A percentile compares a stretch with the other conserved stretches of the same genome.
These are phyloP conservation scores for Xyrauchen texanus DNA, from an alignment of 2,113 vertebrate species.

Conservation along the genomic window DNA sequence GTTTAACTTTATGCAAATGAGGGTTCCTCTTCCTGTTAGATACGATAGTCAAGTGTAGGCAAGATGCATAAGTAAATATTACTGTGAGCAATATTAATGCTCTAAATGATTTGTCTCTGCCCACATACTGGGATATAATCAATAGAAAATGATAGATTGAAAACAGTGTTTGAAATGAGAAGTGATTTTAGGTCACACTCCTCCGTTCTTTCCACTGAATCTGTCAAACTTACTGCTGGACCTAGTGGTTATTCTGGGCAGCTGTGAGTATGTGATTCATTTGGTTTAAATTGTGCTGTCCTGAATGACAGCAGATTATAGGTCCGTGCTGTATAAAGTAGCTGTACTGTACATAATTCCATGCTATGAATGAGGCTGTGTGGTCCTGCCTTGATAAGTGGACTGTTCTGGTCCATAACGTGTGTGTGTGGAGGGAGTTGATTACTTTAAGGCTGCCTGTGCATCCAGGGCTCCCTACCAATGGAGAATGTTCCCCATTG, in stretches of 20 bases:
- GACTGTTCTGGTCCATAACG: slow-evolving; percentile 2
- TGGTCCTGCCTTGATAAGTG: slow-evolving; percentile 4
- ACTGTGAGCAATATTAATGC: no score
- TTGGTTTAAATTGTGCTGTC: not conserved
- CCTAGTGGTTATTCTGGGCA: not conserved
- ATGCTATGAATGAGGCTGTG: not conserved
- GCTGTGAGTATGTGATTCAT: not conserved
- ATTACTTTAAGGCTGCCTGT: not conserved
- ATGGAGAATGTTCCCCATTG: slow-evolving; percentile 76
- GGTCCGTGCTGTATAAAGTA: not conserved
- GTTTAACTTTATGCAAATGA: no score
- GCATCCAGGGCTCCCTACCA: slow-evolving; percentile 39
- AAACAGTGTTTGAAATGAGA: not conserved
- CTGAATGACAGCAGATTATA: not conserved
- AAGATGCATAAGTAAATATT: no score
- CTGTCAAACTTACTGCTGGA: not conserved
- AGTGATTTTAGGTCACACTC: not conserved
- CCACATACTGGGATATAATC: no score
- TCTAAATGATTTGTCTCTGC: no score
- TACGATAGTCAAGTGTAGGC: no score
- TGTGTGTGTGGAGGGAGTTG: not conserved
- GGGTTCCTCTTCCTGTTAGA: no score
- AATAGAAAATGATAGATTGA: no score
- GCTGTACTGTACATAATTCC: not conserved
- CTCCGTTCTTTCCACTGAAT: not conserved